Conservation (phyloP, 2,888 invertebrate species). For the Trachelus stipa region DNA sequence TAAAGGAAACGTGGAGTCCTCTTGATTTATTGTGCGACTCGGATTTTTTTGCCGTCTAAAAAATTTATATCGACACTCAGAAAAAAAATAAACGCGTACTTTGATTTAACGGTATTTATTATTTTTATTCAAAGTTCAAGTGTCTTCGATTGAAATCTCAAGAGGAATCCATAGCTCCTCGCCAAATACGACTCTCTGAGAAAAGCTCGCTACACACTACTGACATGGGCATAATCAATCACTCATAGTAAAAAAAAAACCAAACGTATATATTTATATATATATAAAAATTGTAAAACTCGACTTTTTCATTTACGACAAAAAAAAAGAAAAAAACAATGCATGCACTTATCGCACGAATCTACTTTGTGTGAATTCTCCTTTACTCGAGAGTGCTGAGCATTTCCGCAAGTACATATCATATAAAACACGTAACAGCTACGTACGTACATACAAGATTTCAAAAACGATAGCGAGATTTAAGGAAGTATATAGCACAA, state of each 20-base stretch:
- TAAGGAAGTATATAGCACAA: conserved; percentile 8
- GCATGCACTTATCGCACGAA: conserved; percentile 27
- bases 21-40: too few species aligned
- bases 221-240: background rate
- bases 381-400: too few species aligned
- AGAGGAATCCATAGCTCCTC: too few species aligned
- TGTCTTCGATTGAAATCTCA: too few species aligned
- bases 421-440: conserved; percentile 49
- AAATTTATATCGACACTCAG: too few species aligned
- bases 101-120: too few species aligned
- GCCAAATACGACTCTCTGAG: background rate
- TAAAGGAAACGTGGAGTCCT: conserved; percentile 21
- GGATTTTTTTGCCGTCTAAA: too few species aligned
- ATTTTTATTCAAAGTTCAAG: too few species aligned
- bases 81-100: too few species aligned
- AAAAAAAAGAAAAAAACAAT: conserved; percentile 39
- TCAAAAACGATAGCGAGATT: conserved; percentile 19
- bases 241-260: too few species aligned
- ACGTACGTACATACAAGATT: conserved; percentile 37
- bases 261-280: too few species aligned
- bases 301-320: conserved; percentile 20
- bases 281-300: conserved; percentile 13
- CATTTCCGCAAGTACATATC: conserved; percentile 25
- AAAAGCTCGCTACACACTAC: background rate
- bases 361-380: conserved; percentile 29